phyloP scores from a whole-genome alignment of 1,140 invertebrate genomes.

The Galendromus occidentalis region DNA sequence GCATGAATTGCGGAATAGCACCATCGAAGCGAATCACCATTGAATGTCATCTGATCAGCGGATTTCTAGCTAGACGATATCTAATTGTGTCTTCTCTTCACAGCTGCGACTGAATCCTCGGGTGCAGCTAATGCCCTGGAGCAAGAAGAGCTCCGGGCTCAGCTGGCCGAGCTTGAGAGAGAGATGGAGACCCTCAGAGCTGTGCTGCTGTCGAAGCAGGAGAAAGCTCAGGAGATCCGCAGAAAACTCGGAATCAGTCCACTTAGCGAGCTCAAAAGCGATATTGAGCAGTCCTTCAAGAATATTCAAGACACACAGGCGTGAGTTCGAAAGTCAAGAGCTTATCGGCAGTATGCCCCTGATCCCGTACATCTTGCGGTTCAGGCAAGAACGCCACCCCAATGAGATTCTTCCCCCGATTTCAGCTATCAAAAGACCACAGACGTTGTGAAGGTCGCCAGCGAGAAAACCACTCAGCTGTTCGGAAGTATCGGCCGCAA shows the following conservation, averaged over 20 bases:
- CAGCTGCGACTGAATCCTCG: conserved; percentile 5
- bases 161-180: conserved; percentile 39
- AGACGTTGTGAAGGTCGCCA: conserved; percentile 60
- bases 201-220: conserved; percentile 63
- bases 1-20: too few relatives aligned
- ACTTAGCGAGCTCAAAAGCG: conserved; percentile 73
- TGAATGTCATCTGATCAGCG: too few relatives aligned
- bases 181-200: conserved; percentile 81
- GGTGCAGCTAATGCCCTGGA: background rate
- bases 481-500: conserved; percentile 59
- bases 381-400: too few relatives aligned
- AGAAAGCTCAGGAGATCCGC: conserved; percentile 57
- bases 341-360: too few relatives aligned
- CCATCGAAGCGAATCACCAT: too few relatives aligned
- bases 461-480: conserved; percentile 68
- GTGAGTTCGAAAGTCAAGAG: conserved; percentile 39
- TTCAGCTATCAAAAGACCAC: conserved; percentile 73
- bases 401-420: background rate
- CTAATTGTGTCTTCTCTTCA: background rate
- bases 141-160: background rate
- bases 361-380: too few relatives aligned
- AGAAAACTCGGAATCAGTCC: conserved; percentile 83
- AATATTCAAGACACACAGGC: conserved; percentile 83
- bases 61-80: too few relatives aligned
- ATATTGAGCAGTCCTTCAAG: conserved; percentile 71